Evolutionary conservation across 2,113 vertebrate species (phyloP).

Genomic region (Hiodon alosoides): DNA sequence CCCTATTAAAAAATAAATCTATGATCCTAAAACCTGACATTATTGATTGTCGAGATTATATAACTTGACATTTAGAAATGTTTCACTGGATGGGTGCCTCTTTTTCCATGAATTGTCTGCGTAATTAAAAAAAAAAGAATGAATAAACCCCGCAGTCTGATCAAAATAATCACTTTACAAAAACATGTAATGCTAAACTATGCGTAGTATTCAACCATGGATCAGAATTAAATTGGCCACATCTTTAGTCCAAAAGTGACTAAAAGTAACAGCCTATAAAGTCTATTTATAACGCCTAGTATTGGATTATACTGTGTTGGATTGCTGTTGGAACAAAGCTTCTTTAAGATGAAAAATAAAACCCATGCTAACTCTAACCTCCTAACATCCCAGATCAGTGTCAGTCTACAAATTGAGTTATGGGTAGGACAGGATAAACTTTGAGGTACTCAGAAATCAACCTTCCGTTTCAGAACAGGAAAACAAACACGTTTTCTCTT

Average conservation of each 20-base stretch:
- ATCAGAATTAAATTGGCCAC: too few species aligned
- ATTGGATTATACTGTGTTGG: too few species aligned
- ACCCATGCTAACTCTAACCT: too few species aligned
- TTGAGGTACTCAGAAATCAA: not conserved
- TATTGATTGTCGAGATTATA: too few species aligned
- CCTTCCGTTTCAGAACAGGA: not conserved
- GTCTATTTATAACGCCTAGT: too few species aligned
- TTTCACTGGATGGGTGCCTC: not conserved
- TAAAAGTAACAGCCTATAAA: too few species aligned
- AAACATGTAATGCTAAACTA: not conserved
- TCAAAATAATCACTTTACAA: not conserved
- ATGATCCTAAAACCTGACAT: not conserved
- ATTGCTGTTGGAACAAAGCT: too few species aligned
- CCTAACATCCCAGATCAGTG: too few species aligned
- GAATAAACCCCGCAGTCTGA: not conserved
- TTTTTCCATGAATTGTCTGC: not conserved
- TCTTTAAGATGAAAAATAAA: too few species aligned
- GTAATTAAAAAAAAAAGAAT: not conserved
- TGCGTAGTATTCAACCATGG: not conserved
- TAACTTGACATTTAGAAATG: not conserved
- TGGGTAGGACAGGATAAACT: not conserved
- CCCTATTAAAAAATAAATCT: not conserved
- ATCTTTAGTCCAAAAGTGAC: too few species aligned
- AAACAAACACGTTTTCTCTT: slow-evolving; percentile 23
- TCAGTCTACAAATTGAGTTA: too few species aligned